Base-by-base conservation (phyloP, 1,140 invertebrate genomes). In the Maniola jurtina region DNA sequence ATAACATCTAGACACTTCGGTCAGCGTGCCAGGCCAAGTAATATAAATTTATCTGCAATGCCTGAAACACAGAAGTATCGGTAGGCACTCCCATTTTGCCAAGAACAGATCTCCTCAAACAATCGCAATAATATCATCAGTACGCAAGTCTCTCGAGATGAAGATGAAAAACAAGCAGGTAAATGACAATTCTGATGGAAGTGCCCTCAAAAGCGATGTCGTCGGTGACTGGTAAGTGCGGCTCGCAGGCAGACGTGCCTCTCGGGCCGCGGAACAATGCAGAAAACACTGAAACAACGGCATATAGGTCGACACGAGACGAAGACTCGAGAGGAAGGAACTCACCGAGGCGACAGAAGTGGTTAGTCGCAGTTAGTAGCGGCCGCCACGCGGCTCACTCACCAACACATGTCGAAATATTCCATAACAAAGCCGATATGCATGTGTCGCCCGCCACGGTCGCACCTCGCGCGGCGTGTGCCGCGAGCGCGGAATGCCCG, bases 401-500 rank as follows among this genome's bases (percentile, higher is more conserved):
- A 90, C 88, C 88, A 90, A 80, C 88, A 90, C 88, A 90, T 88
- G 71, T 83, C 81, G 79, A 90, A 88, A 78, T 89, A 89, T 73
- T 85, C 85, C 88, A 90, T 90, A 71, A 75, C 71, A 74, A 73
- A 33, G 70, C 64, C 48, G 67, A 74, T 71, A 73, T 72, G 78
- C 76, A 79, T 62, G n/a, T 58, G 54, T 42, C 61, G 14, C 16
- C 54, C 77, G 83, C 77, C 6, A 13, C 13, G 72, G 58, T 58
- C 79, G 76, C 66, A 64, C 72, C 55, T 54, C 72, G 67, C 47
- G 33, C 68, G 56, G 61, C 68, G 67, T 71, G 67, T 74, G 80
- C 65, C 59, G 63, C 64, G 58, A 66, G 11, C 72, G 67, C 68
- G 63, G n/a, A n/a, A 45, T 61, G 69, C 72, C 57, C 61, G 72